These are phyloP conservation scores for Sylvia borin DNA, from an alignment of 2,797 vertebrate species.

Conservation along the genomic window DNA sequence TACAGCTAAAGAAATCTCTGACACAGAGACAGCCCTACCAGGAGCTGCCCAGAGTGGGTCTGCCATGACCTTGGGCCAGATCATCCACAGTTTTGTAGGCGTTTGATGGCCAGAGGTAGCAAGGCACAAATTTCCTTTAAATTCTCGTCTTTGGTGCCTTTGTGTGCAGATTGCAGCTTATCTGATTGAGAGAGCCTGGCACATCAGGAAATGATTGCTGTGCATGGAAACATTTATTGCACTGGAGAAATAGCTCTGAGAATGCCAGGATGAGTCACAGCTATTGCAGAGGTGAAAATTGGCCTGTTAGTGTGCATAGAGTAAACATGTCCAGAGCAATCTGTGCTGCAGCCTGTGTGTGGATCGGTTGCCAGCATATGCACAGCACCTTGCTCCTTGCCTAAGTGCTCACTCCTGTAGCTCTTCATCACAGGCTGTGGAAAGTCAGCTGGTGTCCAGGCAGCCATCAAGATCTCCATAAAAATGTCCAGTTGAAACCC, in stretches of 20 bases:
- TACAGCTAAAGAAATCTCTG: not conserved
- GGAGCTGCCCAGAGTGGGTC: not conserved
- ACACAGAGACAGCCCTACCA: not conserved
- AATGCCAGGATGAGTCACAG: not conserved
- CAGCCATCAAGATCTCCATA: fast-evolving
- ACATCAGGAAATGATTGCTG: not conserved
- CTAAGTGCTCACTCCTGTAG: not conserved
- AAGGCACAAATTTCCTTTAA: not conserved
- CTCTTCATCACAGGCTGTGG: not conserved
- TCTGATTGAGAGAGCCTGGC: not conserved
- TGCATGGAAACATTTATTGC: not conserved
- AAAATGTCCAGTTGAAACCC: not conserved
- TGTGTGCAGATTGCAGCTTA: not conserved
- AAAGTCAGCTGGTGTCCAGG: not conserved
- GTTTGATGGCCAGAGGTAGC: not conserved
- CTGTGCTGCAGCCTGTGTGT: not conserved
- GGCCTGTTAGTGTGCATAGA: not conserved
- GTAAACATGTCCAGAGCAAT: not conserved
- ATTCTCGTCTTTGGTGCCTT: not conserved
- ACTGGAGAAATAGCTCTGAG: not conserved
- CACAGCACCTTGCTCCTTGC: not conserved
- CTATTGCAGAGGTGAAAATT: not conserved
- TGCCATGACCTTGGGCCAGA: not conserved
- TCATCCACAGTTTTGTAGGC: not conserved
- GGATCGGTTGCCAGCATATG: not conserved